Conservation (phyloP, 2,888 invertebrate species). For the Callinectes sapidus region DNA sequence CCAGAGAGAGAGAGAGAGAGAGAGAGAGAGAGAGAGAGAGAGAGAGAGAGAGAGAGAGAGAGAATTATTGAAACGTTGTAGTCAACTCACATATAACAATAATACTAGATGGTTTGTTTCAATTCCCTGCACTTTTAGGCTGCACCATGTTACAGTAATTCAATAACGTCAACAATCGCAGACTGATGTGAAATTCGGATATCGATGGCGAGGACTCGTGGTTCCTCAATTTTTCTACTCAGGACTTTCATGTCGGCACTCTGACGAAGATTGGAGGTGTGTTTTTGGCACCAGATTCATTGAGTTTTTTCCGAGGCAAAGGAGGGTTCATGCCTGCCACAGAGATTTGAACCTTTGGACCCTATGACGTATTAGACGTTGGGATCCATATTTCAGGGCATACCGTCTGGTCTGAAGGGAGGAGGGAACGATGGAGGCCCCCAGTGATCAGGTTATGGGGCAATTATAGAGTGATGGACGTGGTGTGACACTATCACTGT, state of each 20-base stretch:
- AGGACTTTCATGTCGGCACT: neutral
- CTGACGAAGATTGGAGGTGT: neutral
- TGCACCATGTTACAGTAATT: neutral
- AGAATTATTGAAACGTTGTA: too few relatives aligned
- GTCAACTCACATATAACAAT: too few relatives aligned
- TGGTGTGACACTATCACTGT: neutral
- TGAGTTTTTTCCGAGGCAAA: neutral
- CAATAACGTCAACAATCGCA: neutral
- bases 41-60: too few relatives aligned
- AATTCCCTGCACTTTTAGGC: neutral
- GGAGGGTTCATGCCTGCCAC: neutral
- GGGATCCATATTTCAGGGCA: neutral
- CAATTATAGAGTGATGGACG: slow-evolving; percentile 19
- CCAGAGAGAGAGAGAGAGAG: too few relatives aligned
- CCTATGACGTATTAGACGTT: neutral
- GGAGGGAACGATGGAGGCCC: neutral
- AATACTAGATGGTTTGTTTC: neutral
- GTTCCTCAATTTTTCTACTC: neutral
- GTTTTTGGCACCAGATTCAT: neutral
- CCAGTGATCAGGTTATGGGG: slow-evolving; percentile 16
- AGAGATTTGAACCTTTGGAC: neutral
- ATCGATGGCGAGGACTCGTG: neutral
- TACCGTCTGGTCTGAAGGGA: neutral
- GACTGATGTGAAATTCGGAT: neutral
- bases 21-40: too few relatives aligned